Conservation (phyloP, 1,140 invertebrate species). For the Aradophagus sp. region DNA sequence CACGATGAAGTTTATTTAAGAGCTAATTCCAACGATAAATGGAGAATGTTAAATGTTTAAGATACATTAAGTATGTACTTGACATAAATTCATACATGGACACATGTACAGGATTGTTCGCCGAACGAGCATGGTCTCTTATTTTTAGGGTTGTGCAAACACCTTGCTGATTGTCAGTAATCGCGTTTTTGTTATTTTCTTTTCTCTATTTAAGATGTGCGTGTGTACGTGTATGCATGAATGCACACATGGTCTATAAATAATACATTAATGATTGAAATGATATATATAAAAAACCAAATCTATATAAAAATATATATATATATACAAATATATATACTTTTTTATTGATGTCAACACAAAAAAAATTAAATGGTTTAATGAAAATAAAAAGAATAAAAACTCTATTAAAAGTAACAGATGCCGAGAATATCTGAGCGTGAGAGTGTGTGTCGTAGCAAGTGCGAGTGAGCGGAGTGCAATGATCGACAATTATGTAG, state of each 20-base stretch:
- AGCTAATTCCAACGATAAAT: conserved; percentile 61
- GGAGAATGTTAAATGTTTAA: conserved; percentile 46
- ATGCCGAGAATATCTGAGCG: conserved; percentile 48
- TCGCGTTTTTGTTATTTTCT: too few species aligned
- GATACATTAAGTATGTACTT: conserved; percentile 38
- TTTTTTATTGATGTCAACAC: conserved; percentile 69
- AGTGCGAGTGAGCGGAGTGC: conserved; percentile 36
- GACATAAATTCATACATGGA: conserved; percentile 45
- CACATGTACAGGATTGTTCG: conserved; percentile 49
- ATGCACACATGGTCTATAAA: conserved; percentile 60
- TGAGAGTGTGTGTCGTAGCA: conserved; percentile 41
- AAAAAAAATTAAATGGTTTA: conserved; percentile 57
- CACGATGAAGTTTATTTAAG: conserved; percentile 63
- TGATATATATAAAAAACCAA: conserved; percentile 58
- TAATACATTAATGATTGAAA: conserved; percentile 66
- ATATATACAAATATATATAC: conserved; percentile 62
- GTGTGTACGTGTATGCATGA: conserved; percentile 35
- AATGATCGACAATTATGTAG: conserved; percentile 49
- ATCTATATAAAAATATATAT: conserved; percentile 36
- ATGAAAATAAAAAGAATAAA: too few species aligned
- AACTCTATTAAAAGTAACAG: conserved; percentile 53
- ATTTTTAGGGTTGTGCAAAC: too few species aligned
- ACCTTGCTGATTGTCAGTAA: too few species aligned
- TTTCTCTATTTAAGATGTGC: too few species aligned
- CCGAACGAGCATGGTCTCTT: too few species aligned